phyloP scores from a whole-genome alignment of 2,888 invertebrate species.

The Drosophila antonietae region DNA sequence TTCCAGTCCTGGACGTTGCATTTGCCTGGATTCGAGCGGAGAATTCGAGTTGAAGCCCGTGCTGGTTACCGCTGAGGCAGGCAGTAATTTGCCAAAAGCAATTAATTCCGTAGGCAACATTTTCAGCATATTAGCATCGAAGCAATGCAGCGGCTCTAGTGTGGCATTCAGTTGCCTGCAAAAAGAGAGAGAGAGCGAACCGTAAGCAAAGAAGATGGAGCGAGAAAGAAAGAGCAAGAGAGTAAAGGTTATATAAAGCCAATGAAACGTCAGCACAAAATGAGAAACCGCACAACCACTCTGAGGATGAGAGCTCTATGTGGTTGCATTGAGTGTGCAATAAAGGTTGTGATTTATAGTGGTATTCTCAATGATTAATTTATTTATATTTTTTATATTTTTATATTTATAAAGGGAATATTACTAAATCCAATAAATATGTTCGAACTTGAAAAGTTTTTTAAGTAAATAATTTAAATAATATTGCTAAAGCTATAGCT shows the following conservation, averaged over 20 bases:
- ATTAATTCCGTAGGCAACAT: slow-evolving; percentile 84
- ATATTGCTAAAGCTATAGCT: too few relatives aligned
- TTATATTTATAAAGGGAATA: neutral
- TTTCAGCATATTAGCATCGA: slow-evolving; percentile 83
- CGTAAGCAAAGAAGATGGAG: too few relatives aligned
- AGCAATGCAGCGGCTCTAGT: slow-evolving; percentile 81
- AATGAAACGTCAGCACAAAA: slow-evolving; percentile 42
- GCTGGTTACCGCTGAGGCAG: slow-evolving; percentile 54
- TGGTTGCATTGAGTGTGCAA: slow-evolving; percentile 3
- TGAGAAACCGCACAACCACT: neutral
- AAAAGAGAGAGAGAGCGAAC: neutral
- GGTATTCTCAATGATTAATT: neutral
- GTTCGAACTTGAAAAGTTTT: neutral
- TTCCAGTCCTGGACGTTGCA: slow-evolving; percentile 50
- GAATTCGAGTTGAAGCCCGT: slow-evolving; percentile 34
- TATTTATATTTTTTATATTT: too few relatives aligned
- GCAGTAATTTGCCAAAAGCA: slow-evolving; percentile 84
- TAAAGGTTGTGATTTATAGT: slow-evolving; percentile 1
- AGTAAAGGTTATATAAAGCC: slow-evolving; percentile 7
- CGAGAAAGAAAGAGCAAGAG: neutral
- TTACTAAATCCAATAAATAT: too few relatives aligned
- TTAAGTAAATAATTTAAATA: neutral
- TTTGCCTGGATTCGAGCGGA: slow-evolving; percentile 49
- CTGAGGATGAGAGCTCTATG: neutral
- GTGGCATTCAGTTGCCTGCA: slow-evolving; percentile 84